phyloP scores from a whole-genome alignment of 2,113 vertebrate genomes.

The Ameiurus melas region DNA sequence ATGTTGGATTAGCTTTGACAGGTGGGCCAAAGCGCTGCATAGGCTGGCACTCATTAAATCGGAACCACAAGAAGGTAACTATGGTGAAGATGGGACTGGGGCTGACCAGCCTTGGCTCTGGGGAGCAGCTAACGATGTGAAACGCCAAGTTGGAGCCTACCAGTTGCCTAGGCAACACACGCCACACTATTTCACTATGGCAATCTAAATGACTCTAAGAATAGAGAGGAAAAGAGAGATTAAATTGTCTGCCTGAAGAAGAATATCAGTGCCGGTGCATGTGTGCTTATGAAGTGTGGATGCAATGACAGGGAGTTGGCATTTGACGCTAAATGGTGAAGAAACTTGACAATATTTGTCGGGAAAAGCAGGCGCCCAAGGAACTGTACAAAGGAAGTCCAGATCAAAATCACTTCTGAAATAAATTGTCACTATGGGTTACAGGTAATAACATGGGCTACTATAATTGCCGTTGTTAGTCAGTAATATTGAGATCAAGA shows the following conservation, averaged over 20 bases:
- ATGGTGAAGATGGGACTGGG: constrained; percentile 51
- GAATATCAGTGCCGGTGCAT: neutral
- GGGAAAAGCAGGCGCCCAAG: neutral
- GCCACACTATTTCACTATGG: constrained; percentile 9
- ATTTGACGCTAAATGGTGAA: neutral
- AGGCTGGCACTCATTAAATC: constrained; percentile 55
- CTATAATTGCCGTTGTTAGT: neutral
- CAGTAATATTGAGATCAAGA: constrained; percentile 19
- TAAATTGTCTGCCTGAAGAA: constrained; percentile 19
- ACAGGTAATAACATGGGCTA: neutral
- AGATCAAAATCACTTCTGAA: neutral
- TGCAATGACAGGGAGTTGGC: constrained; percentile 7
- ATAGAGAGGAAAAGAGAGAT: constrained; percentile 30
- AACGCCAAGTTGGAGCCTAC: constrained; percentile 39
- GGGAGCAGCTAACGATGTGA: constrained; percentile 48
- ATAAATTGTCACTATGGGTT: constrained; percentile 11
- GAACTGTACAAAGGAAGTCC: neutral
- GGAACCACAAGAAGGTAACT: constrained; percentile 50
- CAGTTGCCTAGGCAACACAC: constrained; percentile 51
- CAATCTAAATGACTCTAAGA: constrained; percentile 21
- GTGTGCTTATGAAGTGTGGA: neutral
- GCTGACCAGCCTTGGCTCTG: constrained; percentile 52
- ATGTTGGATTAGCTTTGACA: constrained; percentile 44
- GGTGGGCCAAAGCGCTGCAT: constrained; percentile 25
- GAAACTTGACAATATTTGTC: neutral